These are phyloP conservation scores for Regulus satrapa DNA, from an alignment of 2,113 vertebrate genomes.

Conservation along the genomic window DNA sequence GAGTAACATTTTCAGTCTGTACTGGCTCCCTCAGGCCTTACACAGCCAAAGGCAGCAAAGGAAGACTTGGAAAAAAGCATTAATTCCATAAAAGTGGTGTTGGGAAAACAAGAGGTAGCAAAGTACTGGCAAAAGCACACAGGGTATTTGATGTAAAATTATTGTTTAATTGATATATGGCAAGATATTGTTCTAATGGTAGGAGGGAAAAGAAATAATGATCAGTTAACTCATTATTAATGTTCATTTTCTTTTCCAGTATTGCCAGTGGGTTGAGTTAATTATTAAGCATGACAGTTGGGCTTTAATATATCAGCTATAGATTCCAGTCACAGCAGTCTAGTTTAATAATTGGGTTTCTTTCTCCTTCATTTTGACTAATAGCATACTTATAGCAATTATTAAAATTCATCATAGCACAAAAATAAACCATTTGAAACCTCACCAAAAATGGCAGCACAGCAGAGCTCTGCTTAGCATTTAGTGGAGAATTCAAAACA, in stretches of 20 bases:
- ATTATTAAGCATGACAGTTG: conserved; percentile 60
- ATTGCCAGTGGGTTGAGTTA: conserved; percentile 37
- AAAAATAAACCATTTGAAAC: conserved; percentile 25
- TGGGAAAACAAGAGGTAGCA: background rate
- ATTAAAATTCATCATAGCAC: conserved; percentile 50
- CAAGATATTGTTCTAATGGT: conserved; percentile 10
- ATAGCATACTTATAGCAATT: conserved; percentile 61
- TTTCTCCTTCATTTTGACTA: conserved; percentile 62
- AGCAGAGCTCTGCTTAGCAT: background rate
- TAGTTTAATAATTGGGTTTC: conserved; percentile 67
- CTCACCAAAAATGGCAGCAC: conserved; percentile 1
- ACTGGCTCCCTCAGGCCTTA: background rate
- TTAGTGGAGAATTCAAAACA: background rate
- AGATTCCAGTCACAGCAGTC: conserved; percentile 66
- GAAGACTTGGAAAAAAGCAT: background rate
- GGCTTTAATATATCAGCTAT: conserved; percentile 59
- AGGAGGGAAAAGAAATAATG: conserved; percentile 24
- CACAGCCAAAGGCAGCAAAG: background rate
- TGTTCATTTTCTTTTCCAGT: conserved; percentile 52
- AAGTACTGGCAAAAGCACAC: background rate
- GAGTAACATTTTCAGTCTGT: background rate
- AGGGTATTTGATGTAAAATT: background rate
- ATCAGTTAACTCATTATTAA: conserved; percentile 57
- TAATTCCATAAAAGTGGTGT: background rate
- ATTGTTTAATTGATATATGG: conserved; percentile 32